A percentile compares a stretch with the other conserved stretches of the same genome.
phyloP scores from a whole-genome alignment of 2,888 invertebrate species.

The Epinotia bilunana region DNA sequence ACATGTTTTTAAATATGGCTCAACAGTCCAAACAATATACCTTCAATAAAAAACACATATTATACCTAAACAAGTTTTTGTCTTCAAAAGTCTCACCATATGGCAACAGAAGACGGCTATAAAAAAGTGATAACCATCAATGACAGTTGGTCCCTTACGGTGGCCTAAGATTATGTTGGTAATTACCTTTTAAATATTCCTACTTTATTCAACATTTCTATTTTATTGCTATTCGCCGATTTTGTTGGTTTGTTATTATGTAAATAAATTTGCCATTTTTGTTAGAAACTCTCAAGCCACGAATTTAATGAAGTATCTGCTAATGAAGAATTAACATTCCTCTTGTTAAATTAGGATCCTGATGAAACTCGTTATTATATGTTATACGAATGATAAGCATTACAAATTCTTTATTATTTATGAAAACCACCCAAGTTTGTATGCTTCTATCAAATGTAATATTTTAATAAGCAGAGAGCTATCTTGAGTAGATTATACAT shows the following conservation, averaged over 20 bases:
- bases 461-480: no score
- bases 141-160: constrained; percentile 63
- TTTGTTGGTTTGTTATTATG: constrained; percentile 1
- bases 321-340: background rate
- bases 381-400: background rate
- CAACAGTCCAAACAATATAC: constrained; percentile 6
- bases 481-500: no score
- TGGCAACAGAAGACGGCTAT: constrained; percentile 62
- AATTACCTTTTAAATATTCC: constrained; percentile 52
- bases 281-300: background rate
- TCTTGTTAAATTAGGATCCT: background rate
- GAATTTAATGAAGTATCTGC: no score
- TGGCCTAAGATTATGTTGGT: constrained; percentile 54
- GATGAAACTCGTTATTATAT: background rate
- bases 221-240: constrained; percentile 37
- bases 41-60: constrained; percentile 2
- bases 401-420: background rate
- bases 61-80: constrained; percentile 52
- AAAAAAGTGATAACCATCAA: constrained; percentile 64
- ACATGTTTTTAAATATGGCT: background rate
- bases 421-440: background rate
- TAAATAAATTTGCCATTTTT: constrained; percentile 12
- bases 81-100: constrained; percentile 67
- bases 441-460: background rate
- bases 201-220: constrained; percentile 46